Evolutionary conservation across 2,113 vertebrate species (phyloP).

Genomic region (Parotia lawesii): DNA sequence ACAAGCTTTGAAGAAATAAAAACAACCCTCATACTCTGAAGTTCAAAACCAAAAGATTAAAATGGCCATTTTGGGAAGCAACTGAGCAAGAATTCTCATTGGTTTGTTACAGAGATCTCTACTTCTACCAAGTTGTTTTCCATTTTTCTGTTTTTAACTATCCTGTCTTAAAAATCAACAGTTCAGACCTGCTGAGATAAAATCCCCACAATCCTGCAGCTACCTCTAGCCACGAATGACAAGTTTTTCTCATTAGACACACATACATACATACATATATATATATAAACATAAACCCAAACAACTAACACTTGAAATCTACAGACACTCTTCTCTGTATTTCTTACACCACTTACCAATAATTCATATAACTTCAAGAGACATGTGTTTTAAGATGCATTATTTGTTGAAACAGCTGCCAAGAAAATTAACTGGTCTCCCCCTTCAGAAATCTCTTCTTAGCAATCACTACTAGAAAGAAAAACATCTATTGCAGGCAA

Average conservation of each 20-base stretch:
- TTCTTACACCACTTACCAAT: background rate
- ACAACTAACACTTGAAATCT: background rate
- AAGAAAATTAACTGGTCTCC: background rate
- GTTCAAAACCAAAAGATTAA: background rate
- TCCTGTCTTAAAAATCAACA: background rate
- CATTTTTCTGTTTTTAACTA: background rate
- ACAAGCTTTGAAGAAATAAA: background rate
- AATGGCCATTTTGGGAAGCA: background rate
- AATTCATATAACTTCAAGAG: background rate
- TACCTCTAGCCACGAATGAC: background rate
- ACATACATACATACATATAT: background rate
- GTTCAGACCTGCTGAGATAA: background rate
- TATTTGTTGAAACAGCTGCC: background rate
- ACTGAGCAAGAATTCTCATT: background rate
- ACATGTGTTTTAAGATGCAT: background rate
- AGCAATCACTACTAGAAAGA: background rate
- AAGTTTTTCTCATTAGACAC: background rate
- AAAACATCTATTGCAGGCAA: background rate
- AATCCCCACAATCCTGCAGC: background rate
- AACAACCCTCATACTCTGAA: background rate
- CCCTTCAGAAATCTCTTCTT: background rate
- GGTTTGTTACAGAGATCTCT: background rate
- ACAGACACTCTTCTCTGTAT: background rate
- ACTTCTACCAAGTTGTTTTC: background rate
- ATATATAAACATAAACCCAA: background rate